Evolutionary conservation across 2,888 invertebrate species (phyloP), one percentile per base, ranked within the genome.

Genomic region (Acrobasis consociella): DNA sequence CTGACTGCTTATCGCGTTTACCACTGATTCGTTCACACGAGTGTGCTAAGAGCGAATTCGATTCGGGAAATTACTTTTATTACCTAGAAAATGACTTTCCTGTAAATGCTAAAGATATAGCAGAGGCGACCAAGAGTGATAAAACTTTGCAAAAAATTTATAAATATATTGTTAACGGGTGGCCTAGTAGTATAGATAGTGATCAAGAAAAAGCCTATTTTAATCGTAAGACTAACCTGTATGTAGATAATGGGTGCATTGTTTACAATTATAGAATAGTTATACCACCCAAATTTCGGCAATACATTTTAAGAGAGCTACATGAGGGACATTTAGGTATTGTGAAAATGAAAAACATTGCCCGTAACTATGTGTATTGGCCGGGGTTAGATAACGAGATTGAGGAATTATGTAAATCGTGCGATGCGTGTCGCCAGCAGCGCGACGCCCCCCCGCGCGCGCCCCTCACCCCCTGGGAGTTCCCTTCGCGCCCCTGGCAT

Each of bases 1-100:
- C 72, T 3, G 72, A 74, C 46, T 68, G 67, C 2, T 58, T 71
- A 16, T 72, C 71, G 5, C 64, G 72, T 5, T 51, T 70, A 7
- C 70, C 69, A 5, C 15, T 53, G 39, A 39, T 7, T 39, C 39
- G 39, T 8, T 39, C 39, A 5, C 39, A 39, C 39, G 16, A 50
- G 50, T 16, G 50, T 39, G 15, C 50, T 9, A 8, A 15, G 16
- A 5, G 16, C 16, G 9, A 2, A 10, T 39, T 10, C 10, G 39
- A 39, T 10, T 8, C 16, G 15, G 50, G n/a, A 5, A 9, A 50
- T 50, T 50, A 50, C 15, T 15, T 50, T 9, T 9, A 16, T 50
- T 50, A 15, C 5, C 9, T 50, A 9, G 16, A 50, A 15, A 15
- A 50, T 16, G 15, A 15, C 5, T 9, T 50, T 3, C 50, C 50